Evolutionary conservation across 1,140 invertebrate species (phyloP), one percentile per base, ranked within the genome.

Genomic region (Lepidostoma basale): DNA sequence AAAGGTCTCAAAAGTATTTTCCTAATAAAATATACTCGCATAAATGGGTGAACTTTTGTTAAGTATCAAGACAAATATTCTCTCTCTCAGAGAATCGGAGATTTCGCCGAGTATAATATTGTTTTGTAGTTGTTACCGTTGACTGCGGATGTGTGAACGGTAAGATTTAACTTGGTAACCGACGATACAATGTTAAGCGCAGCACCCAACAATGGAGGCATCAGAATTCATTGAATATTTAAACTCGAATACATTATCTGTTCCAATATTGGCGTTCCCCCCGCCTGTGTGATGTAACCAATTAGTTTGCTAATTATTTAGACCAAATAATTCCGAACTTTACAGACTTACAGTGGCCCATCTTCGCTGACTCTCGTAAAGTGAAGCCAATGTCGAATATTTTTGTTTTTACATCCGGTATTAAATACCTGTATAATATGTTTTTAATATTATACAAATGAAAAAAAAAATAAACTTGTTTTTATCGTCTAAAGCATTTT

Each of bases 201-300:
- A 36, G 33, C 1, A 5, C 9, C 33, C 45, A 23, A 49, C 3
- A 49, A 12, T 49, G 6, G 25, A 49, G 25, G 20, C 18, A 1
- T n/a, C 20, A 12, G 2, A 5, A 22, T 12, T 49, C 45, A 49
- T 49, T 49, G 45, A 49, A 49, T 49, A 49, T 49, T 49, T 23
- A 49, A 23, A 12, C 12, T 18, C n/a, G 45, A 49, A 49, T 49
- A 49, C 10, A 49, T 49, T 49, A 49, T 12, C 14, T 23, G 10
- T 36, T 36, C 2, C 1, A 2, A n/a, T 5, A 36, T n/a, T 12
- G 1, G 14, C 33, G 14, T 36, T 36, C 10, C 5, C 2, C 33
- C 10, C 14, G 14, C 33, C 14, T 12, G 14, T 12, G 33, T 5
- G 33, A 6, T 5, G 5, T 36, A 36, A 36, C n/a, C 9, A 3